A percentile compares a stretch with the other conserved stretches of the same genome.
phyloP scores from a whole-genome alignment of 2,113 vertebrate genomes.

The Pipra filicauda region DNA sequence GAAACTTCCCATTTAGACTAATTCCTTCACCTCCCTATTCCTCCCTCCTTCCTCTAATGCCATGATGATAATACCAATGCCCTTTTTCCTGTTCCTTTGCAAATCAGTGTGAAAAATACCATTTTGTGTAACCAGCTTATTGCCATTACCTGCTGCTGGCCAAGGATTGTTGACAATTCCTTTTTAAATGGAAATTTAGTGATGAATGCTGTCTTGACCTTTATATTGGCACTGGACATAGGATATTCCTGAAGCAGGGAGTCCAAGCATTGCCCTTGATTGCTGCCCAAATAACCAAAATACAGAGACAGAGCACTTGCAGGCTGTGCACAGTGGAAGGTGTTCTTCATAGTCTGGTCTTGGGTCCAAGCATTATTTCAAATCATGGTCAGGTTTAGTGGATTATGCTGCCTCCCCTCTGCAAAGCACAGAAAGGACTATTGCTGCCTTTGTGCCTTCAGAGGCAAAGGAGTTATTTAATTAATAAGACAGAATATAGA shows the following conservation, averaged over 20 bases:
- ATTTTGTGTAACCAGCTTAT: not conserved
- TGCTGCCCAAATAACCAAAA: not conserved
- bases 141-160: not conserved
- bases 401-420: not conserved
- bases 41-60: not conserved
- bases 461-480: not conserved
- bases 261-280: not conserved
- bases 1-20: not conserved
- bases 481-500: not conserved
- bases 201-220: not conserved
- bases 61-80: not conserved
- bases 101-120: not conserved
- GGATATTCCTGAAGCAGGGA: not conserved
- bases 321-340: fast-evolving
- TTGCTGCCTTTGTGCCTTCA: not conserved
- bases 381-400: fast-evolving
- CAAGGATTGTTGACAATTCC: not conserved
- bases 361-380: not conserved
- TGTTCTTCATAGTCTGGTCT: not conserved
- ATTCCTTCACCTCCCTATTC: not conserved
- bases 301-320: not conserved
- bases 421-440: not conserved
- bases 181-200: not conserved
- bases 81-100: not conserved
- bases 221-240: not conserved